phyloP scores from a whole-genome alignment of 2,888 invertebrate species.

The Drepanosiphum platanoidis region DNA sequence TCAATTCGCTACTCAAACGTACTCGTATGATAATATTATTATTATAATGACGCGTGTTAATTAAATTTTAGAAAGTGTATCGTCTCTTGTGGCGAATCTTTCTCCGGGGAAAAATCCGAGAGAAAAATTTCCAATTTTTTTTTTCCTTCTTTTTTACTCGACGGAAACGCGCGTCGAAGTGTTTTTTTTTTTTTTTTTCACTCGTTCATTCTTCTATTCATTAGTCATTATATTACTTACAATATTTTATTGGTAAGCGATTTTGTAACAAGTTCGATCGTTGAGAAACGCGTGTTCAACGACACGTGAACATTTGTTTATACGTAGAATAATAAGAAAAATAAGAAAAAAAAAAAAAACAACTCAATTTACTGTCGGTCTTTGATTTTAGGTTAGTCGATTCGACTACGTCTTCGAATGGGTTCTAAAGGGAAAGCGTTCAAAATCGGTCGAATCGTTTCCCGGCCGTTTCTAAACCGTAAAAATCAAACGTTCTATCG shows the following conservation, averaged over 20 bases:
- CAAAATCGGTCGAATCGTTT: constrained; percentile 61
- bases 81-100: background rate
- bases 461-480: constrained; percentile 58
- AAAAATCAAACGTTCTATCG: constrained; percentile 49
- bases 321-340: no score
- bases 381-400: constrained; percentile 61
- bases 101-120: background rate
- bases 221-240: constrained; percentile 35
- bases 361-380: constrained; percentile 42
- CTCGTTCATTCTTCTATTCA: no score
- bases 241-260: constrained; percentile 8
- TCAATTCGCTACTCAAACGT: no score
- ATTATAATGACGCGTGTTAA: background rate
- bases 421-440: constrained; percentile 63
- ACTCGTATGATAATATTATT: background rate
- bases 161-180: background rate
- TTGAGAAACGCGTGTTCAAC: constrained; percentile 56
- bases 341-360: no score
- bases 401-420: constrained; percentile 46
- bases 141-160: no score
- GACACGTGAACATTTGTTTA: constrained; percentile 56
- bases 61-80: background rate
- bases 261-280: constrained; percentile 39
- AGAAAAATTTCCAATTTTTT: background rate
- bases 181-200: background rate